Evolutionary conservation across 2,888 invertebrate genomes (phyloP), one percentile per base, ranked within the genome.

Genomic region (Drosophila demipolita): DNA sequence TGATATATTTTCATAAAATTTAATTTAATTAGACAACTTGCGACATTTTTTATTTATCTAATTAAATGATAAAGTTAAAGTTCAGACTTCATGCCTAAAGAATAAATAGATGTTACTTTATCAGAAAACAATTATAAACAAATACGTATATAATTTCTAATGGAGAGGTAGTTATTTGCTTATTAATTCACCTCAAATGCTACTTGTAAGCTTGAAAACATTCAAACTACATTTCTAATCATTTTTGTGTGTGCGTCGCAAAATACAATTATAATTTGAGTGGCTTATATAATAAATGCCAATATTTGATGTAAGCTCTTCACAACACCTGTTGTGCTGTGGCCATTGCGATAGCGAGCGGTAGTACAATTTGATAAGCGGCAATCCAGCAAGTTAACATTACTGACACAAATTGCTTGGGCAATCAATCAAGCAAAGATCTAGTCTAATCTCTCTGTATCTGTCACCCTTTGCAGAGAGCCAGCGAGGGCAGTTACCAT

Each of bases 401-500:
- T 23, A 23, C 45, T 7, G 1, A 8, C 15, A 15, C n/a, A 49
- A n/a, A 48, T 53, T 17, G 48, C 23, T 38, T n/a, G 15, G 36
- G 32, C 45, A 48, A 63, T 69, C 63, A 70, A 63, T 64, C 45
- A 55, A 48, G n/a, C n/a, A 17, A n/a, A 40, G n/a, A 17, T 11
- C 36, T 8, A 3, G 0, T 29, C 48, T 58, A 53, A 66, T 73
- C 33, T 66, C 6, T 42, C 7, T n/a, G 17, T 11, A 17, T 26
- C n/a, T 29, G 26, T 29, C n/a, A 17, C 1, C 7, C 9, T 40
- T 20, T 32, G 11, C 52, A 91, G 87, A 79, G 66, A 35, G 32
- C 65, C 54, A 73, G 38, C 57, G 63, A 71, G 32, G 57, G 83
- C 66, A 83, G 76, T 49, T 83, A 79, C 40, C 82, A 87, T 52